These are phyloP conservation scores for Pocillopora meandrina DNA, from an alignment of 92 coral and sea anemone genomes.

Conservation along the genomic window DNA sequence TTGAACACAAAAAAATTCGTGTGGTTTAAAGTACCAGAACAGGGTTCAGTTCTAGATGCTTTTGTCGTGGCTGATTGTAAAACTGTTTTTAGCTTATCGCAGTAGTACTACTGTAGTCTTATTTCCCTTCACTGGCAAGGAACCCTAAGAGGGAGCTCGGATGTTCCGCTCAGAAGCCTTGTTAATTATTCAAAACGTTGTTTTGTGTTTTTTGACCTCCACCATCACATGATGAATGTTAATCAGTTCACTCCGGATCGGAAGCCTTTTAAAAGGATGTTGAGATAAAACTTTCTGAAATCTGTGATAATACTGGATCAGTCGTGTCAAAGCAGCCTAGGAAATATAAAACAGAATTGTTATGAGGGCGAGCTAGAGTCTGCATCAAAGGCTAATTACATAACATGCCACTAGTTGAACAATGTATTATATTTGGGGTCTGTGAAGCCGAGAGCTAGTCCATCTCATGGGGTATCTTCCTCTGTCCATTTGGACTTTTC, in stretches of 20 bases:
- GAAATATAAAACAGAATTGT: neutral
- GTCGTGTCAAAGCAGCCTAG: conserved; percentile 94
- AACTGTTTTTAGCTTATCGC: too few species aligned
- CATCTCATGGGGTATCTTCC: too few species aligned
- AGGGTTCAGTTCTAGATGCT: too few species aligned
- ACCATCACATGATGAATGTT: conserved; percentile 99
- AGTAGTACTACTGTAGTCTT: too few species aligned
- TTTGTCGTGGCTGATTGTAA: too few species aligned
- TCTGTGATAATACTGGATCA: conserved; percentile 96
- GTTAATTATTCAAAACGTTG: conserved; percentile 70
- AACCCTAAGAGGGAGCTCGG: neutral
- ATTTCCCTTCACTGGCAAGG: neutral
- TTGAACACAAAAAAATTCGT: too few species aligned
- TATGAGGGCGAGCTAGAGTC: neutral
- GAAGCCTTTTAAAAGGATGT: conserved; percentile 94
- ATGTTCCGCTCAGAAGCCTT: neutral
- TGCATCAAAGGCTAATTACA: neutral
- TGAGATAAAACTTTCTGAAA: conserved; percentile 97
- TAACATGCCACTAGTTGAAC: neutral
- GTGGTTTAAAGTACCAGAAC: too few species aligned
- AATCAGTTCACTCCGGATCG: conserved; percentile 94
- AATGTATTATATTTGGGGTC: too few species aligned
- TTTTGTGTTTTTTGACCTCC: conserved; percentile 99
- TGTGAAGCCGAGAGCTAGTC: too few species aligned
- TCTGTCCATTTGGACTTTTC: too few species aligned